Evolutionary conservation across 2,888 invertebrate genomes (phyloP), one percentile per base, ranked within the genome.

Genomic region (Macrophya annulata): DNA sequence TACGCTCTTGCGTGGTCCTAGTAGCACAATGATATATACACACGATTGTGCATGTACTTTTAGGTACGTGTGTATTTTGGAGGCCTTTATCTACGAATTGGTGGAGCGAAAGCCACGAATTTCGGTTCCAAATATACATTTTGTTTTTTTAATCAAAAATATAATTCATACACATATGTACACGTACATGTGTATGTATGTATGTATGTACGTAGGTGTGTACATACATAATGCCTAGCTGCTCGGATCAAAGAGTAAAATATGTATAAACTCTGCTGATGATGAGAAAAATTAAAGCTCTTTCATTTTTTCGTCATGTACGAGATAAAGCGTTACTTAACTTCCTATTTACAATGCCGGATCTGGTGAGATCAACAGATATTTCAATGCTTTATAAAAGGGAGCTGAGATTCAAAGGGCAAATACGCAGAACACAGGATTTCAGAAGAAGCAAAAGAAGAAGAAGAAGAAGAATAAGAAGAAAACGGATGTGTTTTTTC

Each of bases 371-470:
- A 43, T 43, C 45, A 74, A 74, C 45, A 45, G 72, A 74, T 74
- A 74, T 74, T 45, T 17, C 72, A 74, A 74, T 45, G 72, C 72
- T 74, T 74, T 43, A 45, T 25, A 62, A 62, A 45, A 74, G 45
- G 45, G 45, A 74, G 10, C n/a, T 21, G 45, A 74, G 45, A 71
- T 6, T 74, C 72, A 31, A 74, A 74, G 72, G 31, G 62, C 21
- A 10, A 10, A 62, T 62, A 62, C 21, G n/a, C 15, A 25, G 62
- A 25, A 25, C 25, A 21, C 25, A 25, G 62, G 25, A 21, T 62
- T 25, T 62, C 25, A 12, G 62, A 25, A 62, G 12, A 62, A 62
- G 25, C 4, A 21, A 25, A 17, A 21, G 5, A 12, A 25, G 9
- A 21, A 25, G 62, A 55, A 74, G 43, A 74, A 21, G 5, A 12